Conservation (phyloP, 2,888 invertebrate species). For the Dendrolimus houi region DNA sequence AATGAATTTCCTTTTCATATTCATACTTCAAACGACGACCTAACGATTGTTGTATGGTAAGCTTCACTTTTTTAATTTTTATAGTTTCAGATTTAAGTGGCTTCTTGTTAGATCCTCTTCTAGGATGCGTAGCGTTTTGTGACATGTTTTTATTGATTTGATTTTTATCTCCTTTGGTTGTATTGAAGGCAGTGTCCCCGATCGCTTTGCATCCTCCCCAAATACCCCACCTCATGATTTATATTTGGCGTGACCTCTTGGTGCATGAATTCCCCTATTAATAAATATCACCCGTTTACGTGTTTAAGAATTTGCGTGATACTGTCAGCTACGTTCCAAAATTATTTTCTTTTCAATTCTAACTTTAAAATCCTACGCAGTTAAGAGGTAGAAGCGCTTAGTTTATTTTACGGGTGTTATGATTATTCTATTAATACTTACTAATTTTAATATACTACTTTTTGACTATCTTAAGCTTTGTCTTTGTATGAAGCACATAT, state of each 20-base stretch:
- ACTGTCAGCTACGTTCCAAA: slow-evolving; percentile 29
- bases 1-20: slow-evolving; percentile 36
- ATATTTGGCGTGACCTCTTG: slow-evolving; percentile 77
- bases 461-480: slow-evolving; percentile 48
- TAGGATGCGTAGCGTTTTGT: slow-evolving; percentile 47
- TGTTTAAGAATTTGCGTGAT: slow-evolving; percentile 29
- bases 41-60: slow-evolving; percentile 42
- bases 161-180: slow-evolving; percentile 64
- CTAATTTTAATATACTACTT: slow-evolving; percentile 33
- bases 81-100: slow-evolving; percentile 36
- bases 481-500: slow-evolving; percentile 53
- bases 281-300: slow-evolving; percentile 44
- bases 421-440: slow-evolving; percentile 21
- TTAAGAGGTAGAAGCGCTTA: slow-evolving; percentile 59
- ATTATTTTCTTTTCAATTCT: slow-evolving; percentile 33
- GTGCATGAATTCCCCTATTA: slow-evolving; percentile 66
- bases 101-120: slow-evolving; percentile 47
- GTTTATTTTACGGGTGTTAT: slow-evolving; percentile 43
- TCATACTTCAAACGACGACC: slow-evolving; percentile 38
- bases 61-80: slow-evolving; percentile 45
- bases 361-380: slow-evolving; percentile 36
- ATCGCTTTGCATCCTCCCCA: slow-evolving; percentile 73
- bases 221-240: slow-evolving; percentile 37
- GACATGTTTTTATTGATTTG: slow-evolving; percentile 50
- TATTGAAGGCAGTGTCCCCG: slow-evolving; percentile 76